Percentiles rank a stretch among this genome's conserved stretches.
These are phyloP conservation scores for Monoplex corrugatus DNA, from an alignment of 2,888 invertebrate genomes.

Conservation along the genomic window DNA sequence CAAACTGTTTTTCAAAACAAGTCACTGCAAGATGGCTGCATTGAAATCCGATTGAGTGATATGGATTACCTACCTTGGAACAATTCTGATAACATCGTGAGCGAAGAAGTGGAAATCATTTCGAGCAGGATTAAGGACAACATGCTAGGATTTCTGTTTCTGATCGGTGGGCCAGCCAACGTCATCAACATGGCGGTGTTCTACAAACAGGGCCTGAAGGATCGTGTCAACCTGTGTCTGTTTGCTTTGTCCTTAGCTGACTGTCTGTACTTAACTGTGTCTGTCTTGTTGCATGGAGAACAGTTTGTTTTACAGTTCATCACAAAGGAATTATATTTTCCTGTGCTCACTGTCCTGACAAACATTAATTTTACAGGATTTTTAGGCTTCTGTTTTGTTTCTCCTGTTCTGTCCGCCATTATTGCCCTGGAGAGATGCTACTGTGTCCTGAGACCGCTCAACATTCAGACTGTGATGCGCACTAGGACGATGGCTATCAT, in stretches of 20 bases:
- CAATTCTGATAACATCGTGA: constrained; percentile 20
- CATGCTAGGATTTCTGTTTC: background rate
- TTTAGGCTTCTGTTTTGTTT: background rate
- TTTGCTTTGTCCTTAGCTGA: constrained; percentile 19
- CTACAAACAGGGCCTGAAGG: constrained; percentile 5
- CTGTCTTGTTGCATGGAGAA: background rate
- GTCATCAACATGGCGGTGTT: constrained; percentile 37
- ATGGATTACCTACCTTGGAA: constrained; percentile 26
- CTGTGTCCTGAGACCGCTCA: too few relatives aligned
- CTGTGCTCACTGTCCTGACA: background rate
- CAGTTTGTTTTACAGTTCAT: background rate
- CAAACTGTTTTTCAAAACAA: background rate
- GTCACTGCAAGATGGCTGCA: constrained; percentile 3
- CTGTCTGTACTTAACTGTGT: background rate
- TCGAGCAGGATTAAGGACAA: background rate
- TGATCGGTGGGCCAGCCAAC: constrained; percentile 22
- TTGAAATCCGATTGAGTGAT: background rate
- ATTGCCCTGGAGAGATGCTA: too few relatives aligned
- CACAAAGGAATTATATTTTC: background rate
- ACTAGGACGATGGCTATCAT: too few relatives aligned
- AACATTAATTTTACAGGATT: background rate
- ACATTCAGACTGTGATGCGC: too few relatives aligned
- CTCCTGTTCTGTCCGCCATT: background rate
- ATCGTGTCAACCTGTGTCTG: constrained; percentile 31
- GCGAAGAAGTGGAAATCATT: background rate